phyloP scores from a whole-genome alignment of 2,888 invertebrate species.

The Phalangium opilio region DNA sequence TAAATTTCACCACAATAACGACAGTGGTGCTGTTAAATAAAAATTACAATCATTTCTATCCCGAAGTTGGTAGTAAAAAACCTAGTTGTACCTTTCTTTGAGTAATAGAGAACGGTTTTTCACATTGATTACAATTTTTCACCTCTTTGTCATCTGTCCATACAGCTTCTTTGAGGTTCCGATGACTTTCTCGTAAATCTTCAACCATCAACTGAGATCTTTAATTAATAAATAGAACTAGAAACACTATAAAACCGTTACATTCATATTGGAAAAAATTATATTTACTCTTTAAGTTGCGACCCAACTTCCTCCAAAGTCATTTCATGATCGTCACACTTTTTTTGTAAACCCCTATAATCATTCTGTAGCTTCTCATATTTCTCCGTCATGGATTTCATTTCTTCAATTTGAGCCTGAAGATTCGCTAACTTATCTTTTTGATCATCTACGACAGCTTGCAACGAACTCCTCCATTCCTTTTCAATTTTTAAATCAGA shows the following conservation, averaged over 20 bases:
- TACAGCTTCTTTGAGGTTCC: slow-evolving; percentile 19
- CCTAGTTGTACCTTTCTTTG: slow-evolving; percentile 82
- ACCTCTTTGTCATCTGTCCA: slow-evolving; percentile 78
- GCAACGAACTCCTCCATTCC: slow-evolving; percentile 75
- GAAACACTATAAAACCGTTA: too few relatives aligned
- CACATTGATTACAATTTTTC: slow-evolving; percentile 65
- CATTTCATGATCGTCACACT: slow-evolving; percentile 78
- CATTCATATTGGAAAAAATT: background rate
- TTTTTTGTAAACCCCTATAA: slow-evolving; percentile 55
- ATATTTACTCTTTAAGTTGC: slow-evolving; percentile 57
- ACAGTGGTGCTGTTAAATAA: slow-evolving; percentile 66
- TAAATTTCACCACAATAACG: slow-evolving; percentile 91
- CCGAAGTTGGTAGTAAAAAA: too few relatives aligned
- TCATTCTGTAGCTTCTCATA: slow-evolving; percentile 62
- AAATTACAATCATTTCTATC: background rate
- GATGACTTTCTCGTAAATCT: slow-evolving; percentile 44
- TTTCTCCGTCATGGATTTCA: slow-evolving; percentile 41
- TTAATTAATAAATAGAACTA: slow-evolving; percentile 5
- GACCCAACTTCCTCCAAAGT: slow-evolving; percentile 87
- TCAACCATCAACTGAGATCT: slow-evolving; percentile 70
- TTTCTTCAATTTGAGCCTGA: slow-evolving; percentile 51
- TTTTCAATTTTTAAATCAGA: slow-evolving; percentile 75
- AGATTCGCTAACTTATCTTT: slow-evolving; percentile 65
- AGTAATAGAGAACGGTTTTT: slow-evolving; percentile 77
- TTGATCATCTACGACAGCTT: slow-evolving; percentile 60